Evolutionary conservation across 1,140 invertebrate species (phyloP).

Genomic region (Aphaenogaster floridana): DNA sequence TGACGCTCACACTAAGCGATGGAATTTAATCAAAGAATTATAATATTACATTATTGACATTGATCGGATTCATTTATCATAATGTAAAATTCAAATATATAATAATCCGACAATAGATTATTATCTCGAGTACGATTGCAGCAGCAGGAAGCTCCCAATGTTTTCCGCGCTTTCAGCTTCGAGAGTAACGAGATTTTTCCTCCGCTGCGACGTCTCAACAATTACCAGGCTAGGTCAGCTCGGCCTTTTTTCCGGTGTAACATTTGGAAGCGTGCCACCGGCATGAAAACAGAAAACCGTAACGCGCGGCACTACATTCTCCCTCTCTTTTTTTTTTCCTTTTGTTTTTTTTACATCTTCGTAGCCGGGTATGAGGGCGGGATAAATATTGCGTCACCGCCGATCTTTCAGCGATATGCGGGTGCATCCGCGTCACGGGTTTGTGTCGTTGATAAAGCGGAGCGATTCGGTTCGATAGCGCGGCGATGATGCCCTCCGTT

Average conservation of each 20-base stretch:
- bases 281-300: slow-evolving; percentile 39
- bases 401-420: slow-evolving; percentile 42
- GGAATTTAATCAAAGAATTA: slow-evolving; percentile 33
- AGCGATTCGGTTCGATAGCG: slow-evolving; percentile 30
- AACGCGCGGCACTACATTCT: background rate
- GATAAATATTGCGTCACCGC: slow-evolving; percentile 55
- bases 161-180: slow-evolving; percentile 24
- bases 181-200: slow-evolving; percentile 47
- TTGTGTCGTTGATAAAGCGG: slow-evolving; percentile 52
- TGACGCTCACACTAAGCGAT: background rate
- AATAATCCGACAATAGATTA: slow-evolving; percentile 24
- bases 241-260: slow-evolving; percentile 39
- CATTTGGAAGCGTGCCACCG: slow-evolving; percentile 42
- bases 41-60: background rate
- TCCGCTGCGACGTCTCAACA: slow-evolving; percentile 37
- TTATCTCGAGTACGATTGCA: slow-evolving; percentile 22
- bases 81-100: slow-evolving; percentile 2
- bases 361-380: slow-evolving; percentile 17
- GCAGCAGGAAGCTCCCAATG: background rate
- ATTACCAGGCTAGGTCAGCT: slow-evolving; percentile 41
- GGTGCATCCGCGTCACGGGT: slow-evolving; percentile 32
- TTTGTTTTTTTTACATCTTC: slow-evolving; percentile 31
- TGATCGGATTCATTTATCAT: background rate
- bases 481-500: slow-evolving; percentile 30
- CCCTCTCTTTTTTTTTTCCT: background rate